Percentiles rank a stretch among this genome's conserved stretches.
phyloP scores from a whole-genome alignment of 2,797 vertebrate genomes.

The Eulemur mongoz region DNA sequence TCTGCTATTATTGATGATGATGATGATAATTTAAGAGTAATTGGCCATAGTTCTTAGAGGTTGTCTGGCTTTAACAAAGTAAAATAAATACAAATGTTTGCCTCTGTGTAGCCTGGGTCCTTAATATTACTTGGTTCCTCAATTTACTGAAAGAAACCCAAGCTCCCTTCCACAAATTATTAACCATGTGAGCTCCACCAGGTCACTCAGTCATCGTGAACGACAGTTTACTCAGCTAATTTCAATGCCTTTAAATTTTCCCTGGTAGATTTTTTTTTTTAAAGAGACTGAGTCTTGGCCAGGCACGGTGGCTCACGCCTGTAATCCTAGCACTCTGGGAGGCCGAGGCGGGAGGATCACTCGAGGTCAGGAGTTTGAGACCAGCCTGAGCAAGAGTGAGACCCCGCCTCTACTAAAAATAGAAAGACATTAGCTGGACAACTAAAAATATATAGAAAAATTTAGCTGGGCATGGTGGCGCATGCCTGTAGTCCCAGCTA shows the following conservation, averaged over 20 bases:
- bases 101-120: background rate
- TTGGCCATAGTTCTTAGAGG: background rate
- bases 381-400: too few relatives aligned
- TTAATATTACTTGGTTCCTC: background rate
- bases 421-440: too few relatives aligned
- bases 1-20: background rate
- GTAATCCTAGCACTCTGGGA: too few relatives aligned
- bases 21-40: background rate
- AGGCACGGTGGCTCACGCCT: too few relatives aligned
- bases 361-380: too few relatives aligned
- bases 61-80: background rate
- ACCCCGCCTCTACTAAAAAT: too few relatives aligned
- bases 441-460: too few relatives aligned
- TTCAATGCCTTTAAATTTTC: background rate
- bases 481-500: too few relatives aligned
- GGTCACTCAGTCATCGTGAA: background rate
- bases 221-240: background rate
- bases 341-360: too few relatives aligned
- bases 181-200: background rate
- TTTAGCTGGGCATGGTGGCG: too few relatives aligned
- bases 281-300: background rate
- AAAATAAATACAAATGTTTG: background rate
- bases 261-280: background rate
- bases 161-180: background rate
- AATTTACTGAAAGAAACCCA: background rate